These are phyloP conservation scores for Phenganax marumi DNA, from an alignment of 92 coral and sea anemone genomes.

Conservation along the genomic window DNA sequence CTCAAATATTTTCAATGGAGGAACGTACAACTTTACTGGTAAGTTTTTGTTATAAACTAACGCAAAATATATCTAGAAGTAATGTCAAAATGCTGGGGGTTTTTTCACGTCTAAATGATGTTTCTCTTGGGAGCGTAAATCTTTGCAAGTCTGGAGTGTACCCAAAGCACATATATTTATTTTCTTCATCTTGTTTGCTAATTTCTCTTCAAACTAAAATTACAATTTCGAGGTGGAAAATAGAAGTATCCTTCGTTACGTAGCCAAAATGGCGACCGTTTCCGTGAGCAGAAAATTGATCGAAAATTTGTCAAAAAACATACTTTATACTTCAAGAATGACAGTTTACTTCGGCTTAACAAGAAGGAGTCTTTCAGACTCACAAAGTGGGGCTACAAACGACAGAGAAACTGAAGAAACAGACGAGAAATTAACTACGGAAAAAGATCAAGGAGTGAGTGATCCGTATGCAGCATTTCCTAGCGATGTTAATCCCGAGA, in stretches of 20 bases:
- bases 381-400: constrained; percentile 15
- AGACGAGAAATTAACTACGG: constrained; percentile 35
- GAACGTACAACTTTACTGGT: too few species aligned
- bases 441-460: background rate
- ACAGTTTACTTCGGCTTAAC: constrained; percentile 14
- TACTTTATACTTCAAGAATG: constrained; percentile 30
- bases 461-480: constrained; percentile 96
- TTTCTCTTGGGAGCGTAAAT: too few species aligned
- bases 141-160: too few species aligned
- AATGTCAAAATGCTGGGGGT: too few species aligned
- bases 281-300: background rate
- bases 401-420: constrained; percentile 13
- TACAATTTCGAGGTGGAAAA: background rate
- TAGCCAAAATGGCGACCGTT: constrained; percentile 11
- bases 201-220: too few species aligned
- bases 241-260: background rate
- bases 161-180: too few species aligned
- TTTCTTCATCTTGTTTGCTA: too few species aligned
- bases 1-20: too few species aligned
- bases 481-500: constrained; percentile 78
- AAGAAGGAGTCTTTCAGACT: constrained; percentile 24
- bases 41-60: too few species aligned
- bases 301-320: background rate
- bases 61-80: too few species aligned
- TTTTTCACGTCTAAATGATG: too few species aligned